Base-by-base conservation (phyloP, 37 sponge, comb jelly and placozoan species). In the Cliona cf. orientalis region DNA sequence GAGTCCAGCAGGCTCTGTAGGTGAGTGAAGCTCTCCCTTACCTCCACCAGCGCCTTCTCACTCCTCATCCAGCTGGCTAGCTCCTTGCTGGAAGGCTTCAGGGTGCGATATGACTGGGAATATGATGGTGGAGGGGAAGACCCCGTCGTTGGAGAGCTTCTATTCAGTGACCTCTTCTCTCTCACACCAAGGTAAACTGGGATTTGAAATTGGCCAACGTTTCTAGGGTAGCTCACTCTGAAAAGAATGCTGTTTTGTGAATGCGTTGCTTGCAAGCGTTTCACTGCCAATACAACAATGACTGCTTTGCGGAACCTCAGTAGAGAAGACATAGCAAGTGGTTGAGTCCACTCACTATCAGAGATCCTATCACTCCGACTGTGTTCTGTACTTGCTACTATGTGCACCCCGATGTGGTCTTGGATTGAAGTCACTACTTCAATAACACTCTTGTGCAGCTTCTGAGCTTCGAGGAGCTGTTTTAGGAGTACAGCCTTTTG, bases 21-120 rank as follows among this genome's bases (percentile, higher is more conserved):
- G 23, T 22, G 21, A 0, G 79, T 36, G 17, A 79, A 46, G 38
- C 55, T 14, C 0, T 64, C 45, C 23, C 74, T 42, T 14, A 72
- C 74, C 5, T 61, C 42, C 4, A 31, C 0, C 7, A 73, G 45
- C 23, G 73, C 38, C 23, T 23, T 39, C 37, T 82, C 83, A 63
- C 83, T 82, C 65, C 74, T 40, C 66, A 82, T 22, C 83, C 83
- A 82, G n/a, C 53, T 14, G 2, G 53, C 67, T 28, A 79, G 6
- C 22, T 79, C 79, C 33, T 12, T 62, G 43, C n/a, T 33, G 14
- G 44, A 28, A 36, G 28, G 3, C 22, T 42, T 42, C 26, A 46
- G 12, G 53, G 28, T 5, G 25, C 31, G 14, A 6, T 12, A 9
- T 29, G 4, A 31, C n/a, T 70, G 43, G 37, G n/a, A n/a, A n/a